A percentile compares a stretch with the other conserved stretches of the same genome.
Evolutionary conservation across 2,888 invertebrate species (phyloP).

Genomic region (Netelia fuscicornis): DNA sequence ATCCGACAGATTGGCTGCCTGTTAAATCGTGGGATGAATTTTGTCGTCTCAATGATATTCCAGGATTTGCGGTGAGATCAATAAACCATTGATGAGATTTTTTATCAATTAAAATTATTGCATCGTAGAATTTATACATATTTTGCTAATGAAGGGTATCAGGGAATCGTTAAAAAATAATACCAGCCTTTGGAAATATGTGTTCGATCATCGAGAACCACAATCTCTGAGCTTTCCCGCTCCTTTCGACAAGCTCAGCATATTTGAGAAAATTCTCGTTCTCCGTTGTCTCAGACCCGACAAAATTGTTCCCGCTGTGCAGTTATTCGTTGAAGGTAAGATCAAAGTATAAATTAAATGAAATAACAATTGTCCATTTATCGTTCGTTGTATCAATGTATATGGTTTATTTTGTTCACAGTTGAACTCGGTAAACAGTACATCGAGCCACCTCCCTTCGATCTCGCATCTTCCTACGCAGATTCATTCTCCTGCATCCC

Average conservation of each 20-base stretch:
- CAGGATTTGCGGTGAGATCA: constrained; percentile 83
- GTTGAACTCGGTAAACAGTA: constrained; percentile 92
- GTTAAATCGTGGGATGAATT: constrained; percentile 92
- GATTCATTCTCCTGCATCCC: constrained; percentile 95
- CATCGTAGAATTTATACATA: background rate
- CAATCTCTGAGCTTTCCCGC: constrained; percentile 90
- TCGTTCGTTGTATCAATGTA: constrained; percentile 1
- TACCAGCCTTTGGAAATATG: constrained; percentile 89
- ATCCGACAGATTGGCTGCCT: constrained; percentile 91
- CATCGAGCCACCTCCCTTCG: constrained; percentile 96
- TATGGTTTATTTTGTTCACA: constrained; percentile 76
- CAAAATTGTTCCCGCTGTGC: constrained; percentile 93
- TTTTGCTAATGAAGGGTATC: constrained; percentile 86
- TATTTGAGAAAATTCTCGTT: constrained; percentile 92
- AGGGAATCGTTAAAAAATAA: constrained; percentile 88
- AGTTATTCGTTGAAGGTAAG: constrained; percentile 89
- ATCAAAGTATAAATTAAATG: constrained; percentile 19
- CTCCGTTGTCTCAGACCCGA: constrained; percentile 94
- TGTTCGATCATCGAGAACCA: constrained; percentile 92
- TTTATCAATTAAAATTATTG: background rate
- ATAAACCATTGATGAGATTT: background rate
- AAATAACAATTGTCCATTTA: background rate
- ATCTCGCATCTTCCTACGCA: constrained; percentile 92
- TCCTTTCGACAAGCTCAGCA: constrained; percentile 89
- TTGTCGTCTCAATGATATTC: constrained; percentile 88